Percentiles rank a stretch among this genome's conserved stretches.
Evolutionary conservation across 1,140 invertebrate genomes (phyloP).

Genomic region (Aphelinus certus): DNA sequence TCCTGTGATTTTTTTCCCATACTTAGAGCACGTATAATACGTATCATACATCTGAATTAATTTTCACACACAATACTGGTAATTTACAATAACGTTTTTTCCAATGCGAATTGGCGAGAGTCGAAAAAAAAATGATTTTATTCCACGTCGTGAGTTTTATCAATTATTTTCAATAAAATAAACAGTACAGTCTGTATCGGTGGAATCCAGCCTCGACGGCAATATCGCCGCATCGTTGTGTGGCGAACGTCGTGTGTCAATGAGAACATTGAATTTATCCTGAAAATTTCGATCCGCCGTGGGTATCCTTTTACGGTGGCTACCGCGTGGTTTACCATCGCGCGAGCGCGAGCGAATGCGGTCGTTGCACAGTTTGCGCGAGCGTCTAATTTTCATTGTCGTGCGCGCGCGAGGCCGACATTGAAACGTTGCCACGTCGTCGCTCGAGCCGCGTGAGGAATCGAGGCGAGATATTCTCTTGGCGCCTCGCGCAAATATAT

Average conservation of each 20-base stretch:
- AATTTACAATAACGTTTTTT: no score
- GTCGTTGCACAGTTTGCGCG: no score
- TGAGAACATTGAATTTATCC: not conserved
- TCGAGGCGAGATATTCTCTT: not conserved
- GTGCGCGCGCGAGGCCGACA: not conserved
- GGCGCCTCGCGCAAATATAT: not conserved
- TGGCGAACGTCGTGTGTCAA: not conserved
- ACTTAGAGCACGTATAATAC: no score
- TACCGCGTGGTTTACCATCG: not conserved
- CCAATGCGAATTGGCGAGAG: no score
- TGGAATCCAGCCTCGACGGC: not conserved
- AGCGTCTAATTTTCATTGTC: not conserved
- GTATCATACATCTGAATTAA: no score
- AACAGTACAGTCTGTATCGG: no score
- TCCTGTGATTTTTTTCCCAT: no score
- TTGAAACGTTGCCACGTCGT: not conserved
- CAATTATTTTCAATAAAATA: no score
- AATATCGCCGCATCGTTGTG: not conserved
- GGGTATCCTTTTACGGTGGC: not conserved
- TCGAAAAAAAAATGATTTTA: no score
- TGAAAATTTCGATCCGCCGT: not conserved
- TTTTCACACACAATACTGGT: no score
- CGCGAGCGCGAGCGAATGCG: no score
- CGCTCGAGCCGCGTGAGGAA: not conserved
- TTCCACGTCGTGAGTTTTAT: no score